Percentiles rank a stretch among this genome's conserved stretches.
Conservation (phyloP, 2,888 invertebrate species). For the Tachina fera region DNA sequence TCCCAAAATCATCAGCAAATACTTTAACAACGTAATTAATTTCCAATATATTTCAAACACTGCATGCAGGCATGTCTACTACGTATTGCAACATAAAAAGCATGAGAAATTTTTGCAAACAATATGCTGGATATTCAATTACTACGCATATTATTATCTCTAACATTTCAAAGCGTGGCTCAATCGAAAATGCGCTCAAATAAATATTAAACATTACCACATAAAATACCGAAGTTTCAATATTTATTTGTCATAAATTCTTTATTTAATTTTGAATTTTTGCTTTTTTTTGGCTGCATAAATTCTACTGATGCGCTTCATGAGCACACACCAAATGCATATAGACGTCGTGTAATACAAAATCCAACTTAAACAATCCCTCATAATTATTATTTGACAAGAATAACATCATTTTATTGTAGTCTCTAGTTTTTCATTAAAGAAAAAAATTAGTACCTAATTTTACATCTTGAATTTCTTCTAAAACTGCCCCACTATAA, state of each 20-base stretch:
- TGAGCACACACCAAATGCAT: no score
- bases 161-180: not conserved
- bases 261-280: no score
- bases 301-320: no score
- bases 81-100: conserved; percentile 14
- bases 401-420: no score
- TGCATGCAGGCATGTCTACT: not conserved
- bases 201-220: not conserved
- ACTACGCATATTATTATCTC: conserved; percentile 48
- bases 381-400: no score
- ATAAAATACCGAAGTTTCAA: no score
- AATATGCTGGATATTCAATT: conserved; percentile 38
- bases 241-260: no score
- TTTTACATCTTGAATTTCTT: not conserved
- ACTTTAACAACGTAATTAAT: conserved; percentile 41
- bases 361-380: no score
- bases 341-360: no score
- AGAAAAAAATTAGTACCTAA: not conserved
- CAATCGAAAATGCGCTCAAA: not conserved
- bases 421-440: no score
- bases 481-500: not conserved
- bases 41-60: conserved; percentile 30
- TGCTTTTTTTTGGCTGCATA: no score
- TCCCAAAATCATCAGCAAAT: conserved; percentile 26
- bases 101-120: conserved; percentile 33